Evolutionary conservation across 2,797 vertebrate genomes (phyloP).

Genomic region (Ctenopoma kingsleyae): DNA sequence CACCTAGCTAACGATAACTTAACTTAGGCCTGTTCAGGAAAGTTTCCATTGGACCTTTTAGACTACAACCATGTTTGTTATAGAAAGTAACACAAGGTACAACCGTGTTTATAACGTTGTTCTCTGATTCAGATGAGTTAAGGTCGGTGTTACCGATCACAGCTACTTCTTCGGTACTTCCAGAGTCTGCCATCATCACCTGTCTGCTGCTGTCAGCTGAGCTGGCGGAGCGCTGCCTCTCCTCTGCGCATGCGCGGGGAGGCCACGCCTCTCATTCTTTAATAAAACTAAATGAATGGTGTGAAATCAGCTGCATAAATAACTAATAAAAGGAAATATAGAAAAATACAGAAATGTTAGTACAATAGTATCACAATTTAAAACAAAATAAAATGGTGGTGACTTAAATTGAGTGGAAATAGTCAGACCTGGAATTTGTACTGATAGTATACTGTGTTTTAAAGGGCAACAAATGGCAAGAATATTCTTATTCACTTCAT

Average conservation of each 20-base stretch:
- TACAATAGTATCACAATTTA: neutral
- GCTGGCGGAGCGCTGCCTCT: constrained; percentile 29
- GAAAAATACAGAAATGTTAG: neutral
- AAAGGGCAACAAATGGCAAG: neutral
- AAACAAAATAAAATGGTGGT: neutral
- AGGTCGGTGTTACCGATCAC: constrained; percentile 85
- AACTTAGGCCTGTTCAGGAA: constrained; percentile 32
- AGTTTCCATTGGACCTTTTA: constrained; percentile 9
- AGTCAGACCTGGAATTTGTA: neutral
- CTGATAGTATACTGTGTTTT: neutral
- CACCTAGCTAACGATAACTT: constrained; percentile 33
- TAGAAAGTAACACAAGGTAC: neutral
- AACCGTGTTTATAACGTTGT: constrained; percentile 85
- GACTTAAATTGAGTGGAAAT: neutral
- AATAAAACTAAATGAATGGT: neutral
- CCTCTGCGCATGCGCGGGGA: constrained; percentile 59
- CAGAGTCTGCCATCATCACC: constrained; percentile 82
- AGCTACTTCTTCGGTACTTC: constrained; percentile 77
- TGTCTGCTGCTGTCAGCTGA: constrained; percentile 68
- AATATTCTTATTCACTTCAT: neutral
- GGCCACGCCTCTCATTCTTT: neutral
- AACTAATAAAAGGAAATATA: neutral
- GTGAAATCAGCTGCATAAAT: neutral
- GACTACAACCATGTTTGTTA: neutral
- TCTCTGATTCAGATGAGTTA: constrained; percentile 80